Evolutionary conservation across 2,113 vertebrate genomes (phyloP).

Genomic region (Coptodon rendalli): DNA sequence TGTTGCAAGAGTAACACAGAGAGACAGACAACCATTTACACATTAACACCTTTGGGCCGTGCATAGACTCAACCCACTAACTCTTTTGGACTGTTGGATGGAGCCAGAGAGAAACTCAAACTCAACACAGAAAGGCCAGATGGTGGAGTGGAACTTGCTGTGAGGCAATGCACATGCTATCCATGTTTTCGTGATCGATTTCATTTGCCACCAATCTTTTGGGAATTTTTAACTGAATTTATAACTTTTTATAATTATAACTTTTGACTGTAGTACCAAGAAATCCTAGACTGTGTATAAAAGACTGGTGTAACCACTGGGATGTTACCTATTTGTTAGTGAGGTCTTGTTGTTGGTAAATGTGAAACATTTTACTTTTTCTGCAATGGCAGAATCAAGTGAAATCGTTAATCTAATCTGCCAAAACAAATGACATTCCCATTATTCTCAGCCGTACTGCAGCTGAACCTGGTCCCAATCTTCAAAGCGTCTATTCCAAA

Average conservation of each 20-base stretch:
- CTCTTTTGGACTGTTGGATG: not conserved
- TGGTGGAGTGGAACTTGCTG: not conserved
- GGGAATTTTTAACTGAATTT: not conserved
- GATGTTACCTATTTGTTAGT: not conserved
- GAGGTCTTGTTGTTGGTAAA: not conserved
- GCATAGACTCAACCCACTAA: not conserved
- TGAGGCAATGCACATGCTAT: not conserved
- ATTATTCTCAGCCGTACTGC: not conserved
- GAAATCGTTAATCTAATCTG: not conserved
- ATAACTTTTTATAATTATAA: not conserved
- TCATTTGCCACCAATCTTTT: not conserved
- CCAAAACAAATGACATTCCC: not conserved
- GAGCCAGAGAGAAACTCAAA: not conserved
- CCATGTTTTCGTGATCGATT: not conserved
- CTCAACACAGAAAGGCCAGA: not conserved
- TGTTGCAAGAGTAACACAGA: not conserved
- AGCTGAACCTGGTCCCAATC: not conserved
- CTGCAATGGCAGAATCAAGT: not conserved
- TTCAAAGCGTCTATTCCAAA: not conserved
- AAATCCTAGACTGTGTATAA: not conserved
- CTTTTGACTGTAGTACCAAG: not conserved
- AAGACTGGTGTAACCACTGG: not conserved
- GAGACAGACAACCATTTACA: not conserved
- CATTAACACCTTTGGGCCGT: not conserved
- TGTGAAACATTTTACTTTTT: accelerated